These are phyloP conservation scores for Hycleus phaleratus DNA, from an alignment of 1,140 invertebrate genomes.

Conservation along the genomic window DNA sequence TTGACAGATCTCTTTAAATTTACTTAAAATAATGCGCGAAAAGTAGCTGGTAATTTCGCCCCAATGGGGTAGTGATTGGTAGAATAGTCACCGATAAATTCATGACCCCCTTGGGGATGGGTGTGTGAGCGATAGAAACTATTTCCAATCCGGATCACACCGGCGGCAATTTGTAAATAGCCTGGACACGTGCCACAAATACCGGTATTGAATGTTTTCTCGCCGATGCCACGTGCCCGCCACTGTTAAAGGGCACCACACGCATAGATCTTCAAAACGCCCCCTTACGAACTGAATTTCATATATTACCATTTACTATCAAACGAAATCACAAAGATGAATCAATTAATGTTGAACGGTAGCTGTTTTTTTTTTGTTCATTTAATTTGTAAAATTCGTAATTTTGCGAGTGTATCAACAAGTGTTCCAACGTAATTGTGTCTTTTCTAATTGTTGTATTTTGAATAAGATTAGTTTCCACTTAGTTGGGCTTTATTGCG, in stretches of 20 bases:
- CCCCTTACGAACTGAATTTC: background rate
- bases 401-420: constrained; percentile 9
- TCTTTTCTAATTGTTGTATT: constrained; percentile 9
- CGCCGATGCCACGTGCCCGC: constrained; percentile 29
- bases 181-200: constrained; percentile 33
- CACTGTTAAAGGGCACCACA: constrained; percentile 7
- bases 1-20: too few species aligned
- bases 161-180: constrained; percentile 38
- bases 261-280: background rate
- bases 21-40: too few species aligned
- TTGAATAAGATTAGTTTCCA: constrained; percentile 15
- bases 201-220: constrained; percentile 35
- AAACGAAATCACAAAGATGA: too few species aligned
- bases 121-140: background rate
- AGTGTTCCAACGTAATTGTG: constrained; percentile 10
- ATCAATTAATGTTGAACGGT: too few species aligned
- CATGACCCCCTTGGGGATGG: constrained; percentile 6
- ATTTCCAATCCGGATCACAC: constrained; percentile 26
- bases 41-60: background rate
- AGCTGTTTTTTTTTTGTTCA: too few species aligned
- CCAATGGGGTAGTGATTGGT: background rate
- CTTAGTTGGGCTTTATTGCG: constrained; percentile 12
- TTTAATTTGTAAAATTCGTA: background rate
- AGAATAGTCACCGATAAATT: background rate
- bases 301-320: too few species aligned